Base-by-base conservation (phyloP, 1,140 invertebrate genomes). In the Drosophila repleta region DNA sequence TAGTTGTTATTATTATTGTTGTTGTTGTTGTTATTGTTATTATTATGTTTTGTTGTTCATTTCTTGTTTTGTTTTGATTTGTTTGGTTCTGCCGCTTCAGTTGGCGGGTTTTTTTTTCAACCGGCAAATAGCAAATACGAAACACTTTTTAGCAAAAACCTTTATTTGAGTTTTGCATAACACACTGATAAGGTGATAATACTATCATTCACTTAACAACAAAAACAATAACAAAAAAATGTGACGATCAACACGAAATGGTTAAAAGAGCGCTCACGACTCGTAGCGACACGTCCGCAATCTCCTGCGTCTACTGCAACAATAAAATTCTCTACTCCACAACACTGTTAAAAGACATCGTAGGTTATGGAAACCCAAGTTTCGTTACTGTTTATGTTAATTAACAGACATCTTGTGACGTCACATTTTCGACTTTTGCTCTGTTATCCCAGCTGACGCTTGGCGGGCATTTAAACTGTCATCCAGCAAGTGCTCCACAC, bases 131-230 rank as follows among this genome's bases (percentile, higher is more conserved):
- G 1, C 39, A 18, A 6, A 29, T 6, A 46, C 11, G 26, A 35
- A 21, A 61, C 24, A 46, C 4, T 10, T 39, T 65, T n/a, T 11
- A 13, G 21, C n/a, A 48, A 10, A 8, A 10, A 29, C 4, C 46
- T 45, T 17, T 55, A n/a, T 57, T 32, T 21, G 29, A 6, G 37
- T 41, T 6, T 71, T 72, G 21, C 63, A 60, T 67, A 66, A 53
- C 48, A 66, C 53, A 52, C 21, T 58, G 37, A 35, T 45, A 45
- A 53, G 29, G 6, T 43, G 18, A 2, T n/a, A 46, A 46, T 21
- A 8, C 8, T 29, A 29, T 29, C 1, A 29, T 0, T 41, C 39
- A 41, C 45, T 29, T 29, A 70, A 71, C 37, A 48, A 49, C 1
- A 52, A 48, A 56, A 58, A 72, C 58, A 61, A 55, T n/a, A 43